phyloP scores from a whole-genome alignment of 2,113 vertebrate genomes.

The Asarcornis scutulata region DNA sequence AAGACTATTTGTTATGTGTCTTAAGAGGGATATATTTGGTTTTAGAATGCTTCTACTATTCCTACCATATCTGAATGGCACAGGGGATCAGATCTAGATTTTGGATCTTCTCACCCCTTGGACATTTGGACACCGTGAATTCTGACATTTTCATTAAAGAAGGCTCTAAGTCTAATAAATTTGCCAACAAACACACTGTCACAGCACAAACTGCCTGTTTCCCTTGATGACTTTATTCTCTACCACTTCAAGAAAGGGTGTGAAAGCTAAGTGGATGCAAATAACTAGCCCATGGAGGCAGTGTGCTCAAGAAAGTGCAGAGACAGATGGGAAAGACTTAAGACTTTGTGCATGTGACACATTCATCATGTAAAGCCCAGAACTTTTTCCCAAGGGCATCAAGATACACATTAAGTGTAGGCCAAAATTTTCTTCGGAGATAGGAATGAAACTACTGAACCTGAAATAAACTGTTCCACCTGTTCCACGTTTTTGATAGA shows the following conservation, averaged over 20 bases:
- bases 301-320: neutral
- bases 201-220: neutral
- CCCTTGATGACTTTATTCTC: neutral
- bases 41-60: neutral
- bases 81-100: neutral
- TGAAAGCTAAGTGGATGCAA: neutral
- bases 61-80: neutral
- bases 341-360: neutral
- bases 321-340: neutral
- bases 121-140: neutral
- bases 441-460: slow-evolving; percentile 39
- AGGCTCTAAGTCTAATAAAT: neutral
- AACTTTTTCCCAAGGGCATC: neutral
- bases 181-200: neutral
- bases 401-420: neutral
- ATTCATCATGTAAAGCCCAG: neutral
- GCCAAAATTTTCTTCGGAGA: neutral
- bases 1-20: neutral
- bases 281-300: neutral
- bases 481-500: slow-evolving; percentile 81
- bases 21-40: neutral
- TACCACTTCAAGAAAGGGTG: neutral
- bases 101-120: neutral
- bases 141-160: neutral
- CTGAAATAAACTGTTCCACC: slow-evolving; percentile 78